Conservation (phyloP, 2,888 invertebrate genomes). For the Ephialtes manifestator region DNA sequence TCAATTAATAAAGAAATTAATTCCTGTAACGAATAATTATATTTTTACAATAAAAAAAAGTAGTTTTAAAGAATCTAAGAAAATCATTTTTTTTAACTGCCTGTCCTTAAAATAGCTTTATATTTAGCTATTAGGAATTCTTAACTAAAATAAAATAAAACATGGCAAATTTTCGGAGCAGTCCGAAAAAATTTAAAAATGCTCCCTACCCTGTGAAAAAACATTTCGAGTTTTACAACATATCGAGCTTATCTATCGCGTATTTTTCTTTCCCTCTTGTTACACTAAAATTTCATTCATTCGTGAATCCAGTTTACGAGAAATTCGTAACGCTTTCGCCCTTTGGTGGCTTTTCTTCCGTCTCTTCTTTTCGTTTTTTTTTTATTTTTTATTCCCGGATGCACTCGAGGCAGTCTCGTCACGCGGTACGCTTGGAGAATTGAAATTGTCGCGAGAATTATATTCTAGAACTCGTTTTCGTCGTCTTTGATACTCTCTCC, state of each 20-base stretch:
- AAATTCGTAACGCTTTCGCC: constrained; percentile 20
- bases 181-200: not conserved
- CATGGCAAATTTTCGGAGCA: too few species aligned
- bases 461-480: constrained; percentile 59
- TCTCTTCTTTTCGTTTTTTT: constrained; percentile 28
- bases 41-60: too few species aligned
- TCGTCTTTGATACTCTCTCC: constrained; percentile 47
- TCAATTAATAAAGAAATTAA: too few species aligned
- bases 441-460: constrained; percentile 36
- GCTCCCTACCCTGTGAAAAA: not conserved
- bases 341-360: constrained; percentile 13
- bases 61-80: too few species aligned
- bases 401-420: constrained; percentile 17
- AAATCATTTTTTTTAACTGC: too few species aligned
- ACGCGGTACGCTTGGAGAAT: constrained; percentile 37
- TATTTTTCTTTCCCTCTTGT: not conserved
- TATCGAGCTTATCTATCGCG: constrained; percentile 10
- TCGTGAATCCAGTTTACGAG: constrained; percentile 30
- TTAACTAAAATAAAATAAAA: too few species aligned
- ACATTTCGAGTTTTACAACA: not conserved
- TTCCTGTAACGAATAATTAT: too few species aligned
- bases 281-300: constrained; percentile 4
- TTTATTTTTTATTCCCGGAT: constrained; percentile 31
- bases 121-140: too few species aligned
- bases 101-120: too few species aligned